Conservation (phyloP, 2,113 vertebrate species). For the Sturnira hondurensis region DNA sequence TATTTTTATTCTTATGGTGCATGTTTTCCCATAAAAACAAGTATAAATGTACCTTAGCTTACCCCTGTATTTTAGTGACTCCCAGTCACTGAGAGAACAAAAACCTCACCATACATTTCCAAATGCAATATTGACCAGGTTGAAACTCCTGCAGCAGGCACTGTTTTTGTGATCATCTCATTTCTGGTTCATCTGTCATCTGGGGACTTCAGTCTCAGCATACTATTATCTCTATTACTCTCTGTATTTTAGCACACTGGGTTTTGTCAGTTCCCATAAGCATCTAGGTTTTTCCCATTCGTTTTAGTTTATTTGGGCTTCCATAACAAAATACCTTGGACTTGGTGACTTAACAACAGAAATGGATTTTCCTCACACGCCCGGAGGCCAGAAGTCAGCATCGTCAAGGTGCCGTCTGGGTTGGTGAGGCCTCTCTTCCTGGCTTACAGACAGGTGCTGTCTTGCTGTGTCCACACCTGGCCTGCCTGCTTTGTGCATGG, state of each 20-base stretch:
- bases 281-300: neutral
- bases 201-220: neutral
- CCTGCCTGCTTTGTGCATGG: neutral
- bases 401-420: neutral
- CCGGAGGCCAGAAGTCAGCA: neutral
- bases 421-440: neutral
- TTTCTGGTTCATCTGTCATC: neutral
- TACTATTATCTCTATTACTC: neutral
- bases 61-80: neutral
- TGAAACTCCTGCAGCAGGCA: neutral
- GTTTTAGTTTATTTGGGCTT: neutral
- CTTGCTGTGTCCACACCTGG: neutral
- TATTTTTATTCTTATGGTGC: neutral
- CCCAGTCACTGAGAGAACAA: neutral
- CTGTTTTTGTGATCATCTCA: neutral
- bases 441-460: neutral
- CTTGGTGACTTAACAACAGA: neutral
- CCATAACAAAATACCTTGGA: neutral
- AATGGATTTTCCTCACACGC: neutral
- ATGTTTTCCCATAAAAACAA: neutral
- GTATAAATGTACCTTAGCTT: neutral
- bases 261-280: neutral
- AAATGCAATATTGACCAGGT: neutral
- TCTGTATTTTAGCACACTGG: neutral
- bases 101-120: neutral